phyloP scores from a whole-genome alignment of 2,888 invertebrate genomes.

The Lasioglossum oenotherae region DNA sequence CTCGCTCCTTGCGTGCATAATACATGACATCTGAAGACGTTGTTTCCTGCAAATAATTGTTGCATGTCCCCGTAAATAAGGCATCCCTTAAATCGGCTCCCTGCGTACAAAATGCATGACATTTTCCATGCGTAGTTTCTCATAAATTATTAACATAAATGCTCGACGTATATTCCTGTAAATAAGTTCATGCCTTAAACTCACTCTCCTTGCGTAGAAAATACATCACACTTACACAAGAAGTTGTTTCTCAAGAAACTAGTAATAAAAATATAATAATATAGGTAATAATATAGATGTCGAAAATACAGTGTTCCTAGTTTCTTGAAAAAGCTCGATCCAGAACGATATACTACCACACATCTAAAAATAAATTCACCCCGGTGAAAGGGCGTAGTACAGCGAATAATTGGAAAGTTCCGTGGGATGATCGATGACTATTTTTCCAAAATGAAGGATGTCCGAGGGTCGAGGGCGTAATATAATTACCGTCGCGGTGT shows the following conservation, averaged over 20 bases:
- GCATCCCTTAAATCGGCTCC: too few species aligned
- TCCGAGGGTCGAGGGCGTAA: not conserved
- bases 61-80: too few species aligned
- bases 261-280: too few species aligned
- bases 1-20: too few species aligned
- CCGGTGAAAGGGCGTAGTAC: not conserved
- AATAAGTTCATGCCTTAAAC: not conserved
- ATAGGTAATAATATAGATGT: not conserved
- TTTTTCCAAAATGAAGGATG: not conserved
- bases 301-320: not conserved
- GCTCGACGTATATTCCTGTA: too few species aligned
- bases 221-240: not conserved
- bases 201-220: not conserved
- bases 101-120: too few species aligned
- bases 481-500: constrained; percentile 5
- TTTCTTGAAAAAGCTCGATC: not conserved
- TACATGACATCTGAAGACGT: too few species aligned
- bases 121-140: too few species aligned
- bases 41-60: too few species aligned
- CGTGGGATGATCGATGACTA: not conserved
- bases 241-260: not conserved
- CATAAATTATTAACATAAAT: too few species aligned
- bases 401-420: not conserved
- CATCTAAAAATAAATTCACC: not conserved
- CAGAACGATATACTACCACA: not conserved